Base-by-base conservation (phyloP, 1,140 invertebrate genomes). In the Eumaeus atala region DNA sequence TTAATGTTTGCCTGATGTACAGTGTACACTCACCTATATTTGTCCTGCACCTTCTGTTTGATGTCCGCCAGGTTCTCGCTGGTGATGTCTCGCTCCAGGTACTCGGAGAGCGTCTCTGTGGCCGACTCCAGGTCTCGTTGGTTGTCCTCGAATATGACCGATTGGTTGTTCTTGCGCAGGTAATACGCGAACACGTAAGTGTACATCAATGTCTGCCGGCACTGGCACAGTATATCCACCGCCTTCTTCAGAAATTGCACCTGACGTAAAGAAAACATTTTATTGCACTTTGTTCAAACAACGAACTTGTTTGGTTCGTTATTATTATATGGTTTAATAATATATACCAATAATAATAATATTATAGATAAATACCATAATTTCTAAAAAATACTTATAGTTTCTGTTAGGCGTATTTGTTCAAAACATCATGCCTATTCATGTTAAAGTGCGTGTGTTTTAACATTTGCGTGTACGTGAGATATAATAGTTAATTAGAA, bases 141-240 rank as follows among this genome's bases (percentile, higher is more conserved):
- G 91, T 99, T 99, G 84, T 98, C 97, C 90, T 99, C 97, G 90
- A 99, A 99, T 74, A 99, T 98, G 83, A 97, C 95, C 70, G 97
- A 98, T 87, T 99, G 97, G 90, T 99, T 99, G 89, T 98, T 99
- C 90, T 97, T 98, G 76, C 93, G 92, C 72, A 99, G 91, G 84
- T 99, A 99, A 89, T 97, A 99, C 69, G 98, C 98, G 91, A 99
- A 99, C 52, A 98, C 97, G 85, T 99, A 99, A 52, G 98, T 99
- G 89, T 97, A 99, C 97, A 99, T 99, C 9, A 99, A 90, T 16
- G 97, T 99, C 87, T 98, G 97, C 56, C 98, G 90, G 88, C 98
- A 99, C 77, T 96, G 95, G 88, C 97, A 98, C 21, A 99, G 90
- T 79, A 99, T 97, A 88, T 99, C 97, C 49, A 99, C 97, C 51